Conservation (phyloP, 2,888 invertebrate species). For the Drosophila mettleri region DNA sequence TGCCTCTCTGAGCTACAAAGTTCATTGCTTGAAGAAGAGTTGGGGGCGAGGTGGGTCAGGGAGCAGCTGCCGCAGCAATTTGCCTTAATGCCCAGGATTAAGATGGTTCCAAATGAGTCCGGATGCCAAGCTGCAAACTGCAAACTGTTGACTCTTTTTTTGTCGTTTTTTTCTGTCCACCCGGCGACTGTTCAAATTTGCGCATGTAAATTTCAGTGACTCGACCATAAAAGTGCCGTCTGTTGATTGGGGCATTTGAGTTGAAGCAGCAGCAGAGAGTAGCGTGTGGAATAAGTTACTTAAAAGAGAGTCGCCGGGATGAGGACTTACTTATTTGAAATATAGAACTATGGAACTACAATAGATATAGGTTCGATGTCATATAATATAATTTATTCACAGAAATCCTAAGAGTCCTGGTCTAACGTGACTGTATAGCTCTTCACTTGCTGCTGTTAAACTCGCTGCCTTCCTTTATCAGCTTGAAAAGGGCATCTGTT, state of each 20-base stretch:
- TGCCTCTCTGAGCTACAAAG: slow-evolving; percentile 32
- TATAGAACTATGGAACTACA: background rate
- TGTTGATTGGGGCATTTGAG: slow-evolving; percentile 29
- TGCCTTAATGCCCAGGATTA: slow-evolving; percentile 77
- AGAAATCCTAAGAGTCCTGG: no score
- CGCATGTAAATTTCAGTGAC: slow-evolving; percentile 71
- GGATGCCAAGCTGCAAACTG: slow-evolving; percentile 61
- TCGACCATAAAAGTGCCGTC: slow-evolving; percentile 22
- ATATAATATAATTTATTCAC: background rate
- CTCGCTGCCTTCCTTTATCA: background rate
- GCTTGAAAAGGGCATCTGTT: slow-evolving; percentile 30
- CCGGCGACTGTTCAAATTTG: slow-evolving; percentile 55
- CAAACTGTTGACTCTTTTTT: slow-evolving; percentile 75
- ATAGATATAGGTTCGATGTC: background rate
- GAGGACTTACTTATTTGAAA: no score
- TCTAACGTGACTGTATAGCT: no score
- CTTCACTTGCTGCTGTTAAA: background rate
- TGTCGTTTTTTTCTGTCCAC: slow-evolving; percentile 46
- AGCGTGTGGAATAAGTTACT: background rate
- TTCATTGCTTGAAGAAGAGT: slow-evolving; percentile 50
- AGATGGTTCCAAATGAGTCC: slow-evolving; percentile 49
- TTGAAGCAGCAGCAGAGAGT: background rate
- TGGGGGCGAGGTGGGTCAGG: slow-evolving; percentile 17
- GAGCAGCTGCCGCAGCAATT: slow-evolving; percentile 65
- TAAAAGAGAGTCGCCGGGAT: background rate